Base-by-base conservation (phyloP, 2,888 invertebrate genomes). In the Drosophila stalkeri region DNA sequence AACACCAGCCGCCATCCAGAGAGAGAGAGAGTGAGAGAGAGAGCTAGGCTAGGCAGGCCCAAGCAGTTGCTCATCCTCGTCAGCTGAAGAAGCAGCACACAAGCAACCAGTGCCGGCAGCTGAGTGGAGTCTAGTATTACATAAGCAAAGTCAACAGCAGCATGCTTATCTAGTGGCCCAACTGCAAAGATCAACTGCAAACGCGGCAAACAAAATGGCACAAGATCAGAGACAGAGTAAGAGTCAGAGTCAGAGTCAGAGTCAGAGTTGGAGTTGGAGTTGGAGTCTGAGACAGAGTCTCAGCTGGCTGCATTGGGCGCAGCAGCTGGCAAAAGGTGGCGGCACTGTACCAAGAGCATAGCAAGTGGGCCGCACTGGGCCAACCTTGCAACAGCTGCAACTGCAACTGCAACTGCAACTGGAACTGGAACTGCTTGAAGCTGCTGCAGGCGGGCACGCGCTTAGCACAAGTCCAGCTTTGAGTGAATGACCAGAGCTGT, bases 271-370 rank as follows among this genome's bases (percentile, higher is more conserved):
- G 44, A 41, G 56, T 82, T 80, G 77, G 77, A 73, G 63, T 49
- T 43, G n/a, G 9, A 33, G 39, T n/a, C 41, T 3, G 57, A 43
- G 27, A 27, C 6, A 27, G 27, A 35, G 35, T 16, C 8, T 31
- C 49, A 44, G 35, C 47, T 49, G 44, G 44, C 63, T 20, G 55
- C 57, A 49, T 55, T 75, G 65, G 65, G 55, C 62, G 64, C 71
- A 65, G 60, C 87, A 87, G 78, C 79, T 85, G 89, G 82, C 84
- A 88, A 88, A 86, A 78, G 80, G 73, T 76, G 72, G 86, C 86
- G 82, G 86, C 86, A 86, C 89, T 86, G 89, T 88, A 84, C 89
- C 86, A 64, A 78, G 68, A 64, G 69, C 54, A 86, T 73, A 66
- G 63, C 82, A 75, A 75, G 84, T 72, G 84, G 77, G 75, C 82